These are phyloP conservation scores for Lamprologus lemairii DNA, from an alignment of 2,113 vertebrate species.

Conservation along the genomic window DNA sequence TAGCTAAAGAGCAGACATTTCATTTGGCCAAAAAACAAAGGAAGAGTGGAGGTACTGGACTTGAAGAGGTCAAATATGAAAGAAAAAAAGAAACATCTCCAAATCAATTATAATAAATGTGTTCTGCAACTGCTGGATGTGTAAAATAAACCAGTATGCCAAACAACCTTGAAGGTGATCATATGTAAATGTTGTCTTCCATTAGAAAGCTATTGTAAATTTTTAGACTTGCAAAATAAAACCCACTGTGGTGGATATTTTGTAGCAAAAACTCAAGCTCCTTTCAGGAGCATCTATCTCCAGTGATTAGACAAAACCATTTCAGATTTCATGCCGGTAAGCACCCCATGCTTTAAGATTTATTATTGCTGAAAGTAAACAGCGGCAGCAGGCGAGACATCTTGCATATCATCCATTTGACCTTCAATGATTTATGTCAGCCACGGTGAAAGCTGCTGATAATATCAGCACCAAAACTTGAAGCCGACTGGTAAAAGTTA, in stretches of 20 bases:
- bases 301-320: neutral
- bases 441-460: neutral
- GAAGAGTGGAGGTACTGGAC: neutral
- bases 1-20: neutral
- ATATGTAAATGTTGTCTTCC: neutral
- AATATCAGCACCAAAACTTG: neutral
- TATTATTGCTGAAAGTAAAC: neutral
- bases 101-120: neutral
- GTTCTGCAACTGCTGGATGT: neutral
- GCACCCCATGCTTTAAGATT: neutral
- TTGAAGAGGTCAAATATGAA: neutral
- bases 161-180: neutral
- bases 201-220: neutral
- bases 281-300: neutral
- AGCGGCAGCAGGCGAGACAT: neutral
- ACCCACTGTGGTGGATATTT: neutral
- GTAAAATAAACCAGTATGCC: neutral
- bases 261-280: neutral
- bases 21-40: neutral
- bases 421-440: conserved; percentile 2
- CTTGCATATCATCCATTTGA: neutral
- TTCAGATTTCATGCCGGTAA: neutral
- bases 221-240: neutral
- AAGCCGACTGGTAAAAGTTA: neutral
- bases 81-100: neutral